phyloP scores from a whole-genome alignment of 2,888 invertebrate genomes.

The Exephanes ischioxanthus region DNA sequence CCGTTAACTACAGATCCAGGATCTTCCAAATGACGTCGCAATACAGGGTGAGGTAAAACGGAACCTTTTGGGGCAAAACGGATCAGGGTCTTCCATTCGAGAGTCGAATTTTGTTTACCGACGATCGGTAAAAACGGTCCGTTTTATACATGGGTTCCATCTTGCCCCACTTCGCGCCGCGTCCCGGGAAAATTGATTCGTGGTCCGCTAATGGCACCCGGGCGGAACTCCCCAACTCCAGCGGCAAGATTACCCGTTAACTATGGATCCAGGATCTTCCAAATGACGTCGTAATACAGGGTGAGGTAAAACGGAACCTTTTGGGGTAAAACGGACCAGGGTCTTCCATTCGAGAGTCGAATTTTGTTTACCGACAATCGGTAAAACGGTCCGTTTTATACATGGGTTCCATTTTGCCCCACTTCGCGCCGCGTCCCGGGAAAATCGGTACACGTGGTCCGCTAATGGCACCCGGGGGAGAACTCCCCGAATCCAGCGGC shows the following conservation, averaged over 20 bases:
- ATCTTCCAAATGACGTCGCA: background rate
- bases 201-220: slow-evolving; percentile 35
- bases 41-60: background rate
- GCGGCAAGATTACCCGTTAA: background rate
- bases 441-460: background rate
- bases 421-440: too few relatives aligned
- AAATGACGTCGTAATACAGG: background rate
- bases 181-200: too few relatives aligned
- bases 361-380: too few relatives aligned
- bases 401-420: too few relatives aligned
- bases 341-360: too few relatives aligned
- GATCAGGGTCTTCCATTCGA: too few relatives aligned
- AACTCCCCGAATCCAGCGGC: background rate
- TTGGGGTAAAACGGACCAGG: background rate
- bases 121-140: too few relatives aligned
- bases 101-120: too few relatives aligned
- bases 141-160: too few relatives aligned
- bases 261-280: background rate
- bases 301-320: background rate
- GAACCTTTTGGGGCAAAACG: background rate
- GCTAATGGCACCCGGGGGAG: slow-evolving; percentile 29
- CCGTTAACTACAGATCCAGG: background rate
- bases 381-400: too few relatives aligned
- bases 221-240: slow-evolving; percentile 1
- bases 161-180: too few relatives aligned